phyloP scores from a whole-genome alignment of 1,140 invertebrate genomes.

The Penaeus japonicus region DNA sequence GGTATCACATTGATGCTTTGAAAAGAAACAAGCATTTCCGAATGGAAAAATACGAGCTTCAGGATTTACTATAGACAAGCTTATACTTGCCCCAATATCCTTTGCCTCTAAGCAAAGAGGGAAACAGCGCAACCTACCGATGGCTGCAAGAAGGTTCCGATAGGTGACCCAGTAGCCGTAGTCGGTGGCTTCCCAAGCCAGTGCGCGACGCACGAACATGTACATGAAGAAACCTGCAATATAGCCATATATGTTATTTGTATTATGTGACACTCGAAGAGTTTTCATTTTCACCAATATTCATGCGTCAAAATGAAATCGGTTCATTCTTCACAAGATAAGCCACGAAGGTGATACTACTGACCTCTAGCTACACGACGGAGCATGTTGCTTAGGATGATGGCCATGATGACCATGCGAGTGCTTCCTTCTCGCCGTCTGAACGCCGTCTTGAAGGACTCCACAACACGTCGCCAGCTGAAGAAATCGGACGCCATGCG shows the following conservation, averaged over 20 bases:
- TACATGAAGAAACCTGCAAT: conserved; percentile 51
- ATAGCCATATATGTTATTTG: background rate
- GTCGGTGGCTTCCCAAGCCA: conserved; percentile 34
- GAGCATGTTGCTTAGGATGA: conserved; percentile 43
- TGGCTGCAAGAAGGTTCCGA: conserved; percentile 45
- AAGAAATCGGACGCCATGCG: conserved; percentile 51
- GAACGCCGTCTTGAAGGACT: conserved; percentile 56
- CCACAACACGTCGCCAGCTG: conserved; percentile 44
- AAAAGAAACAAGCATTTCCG: too few relatives aligned
- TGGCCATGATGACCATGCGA: conserved; percentile 31
- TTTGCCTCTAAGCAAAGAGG: background rate
- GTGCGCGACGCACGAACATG: conserved; percentile 32
- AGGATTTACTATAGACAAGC: too few relatives aligned
- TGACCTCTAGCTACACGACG: conserved; percentile 54
- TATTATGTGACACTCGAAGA: too few relatives aligned
- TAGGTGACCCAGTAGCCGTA: conserved; percentile 50
- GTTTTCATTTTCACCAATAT: background rate
- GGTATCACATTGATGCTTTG: too few relatives aligned
- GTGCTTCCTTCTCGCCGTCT: conserved; percentile 39
- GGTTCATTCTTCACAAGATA: background rate
- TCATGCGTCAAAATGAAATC: background rate
- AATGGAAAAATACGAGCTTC: too few relatives aligned
- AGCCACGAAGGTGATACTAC: background rate
- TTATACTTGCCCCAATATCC: too few relatives aligned
- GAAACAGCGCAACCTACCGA: conserved; percentile 14